Evolutionary conservation across 2,888 invertebrate genomes (phyloP).

Genomic region (Platycheirus albimanus): DNA sequence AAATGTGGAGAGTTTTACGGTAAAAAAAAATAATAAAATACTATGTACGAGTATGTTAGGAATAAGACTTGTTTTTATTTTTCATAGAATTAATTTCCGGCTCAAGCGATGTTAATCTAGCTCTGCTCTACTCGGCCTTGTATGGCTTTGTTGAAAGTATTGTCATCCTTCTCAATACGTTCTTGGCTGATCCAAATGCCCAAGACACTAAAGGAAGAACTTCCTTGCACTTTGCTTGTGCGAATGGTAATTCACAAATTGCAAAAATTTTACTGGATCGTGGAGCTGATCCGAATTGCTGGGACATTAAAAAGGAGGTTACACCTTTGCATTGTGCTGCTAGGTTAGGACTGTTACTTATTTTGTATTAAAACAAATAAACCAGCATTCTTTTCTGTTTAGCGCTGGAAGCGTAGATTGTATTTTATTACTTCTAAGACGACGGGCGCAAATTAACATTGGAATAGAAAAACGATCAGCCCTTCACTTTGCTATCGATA

Average conservation of each 20-base stretch:
- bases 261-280: slow-evolving; percentile 87
- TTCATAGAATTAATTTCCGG: slow-evolving; percentile 77
- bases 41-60: too few species aligned
- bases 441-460: slow-evolving; percentile 91
- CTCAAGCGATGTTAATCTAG: slow-evolving; percentile 80
- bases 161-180: slow-evolving; percentile 78
- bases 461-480: slow-evolving; percentile 89
- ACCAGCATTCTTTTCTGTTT: too few species aligned
- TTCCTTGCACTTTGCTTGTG: slow-evolving; percentile 90
- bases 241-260: slow-evolving; percentile 89
- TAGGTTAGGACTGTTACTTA: slow-evolving; percentile 81
- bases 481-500: slow-evolving; percentile 92
- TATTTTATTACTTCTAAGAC: slow-evolving; percentile 86
- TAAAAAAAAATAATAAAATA: slow-evolving; percentile 44
- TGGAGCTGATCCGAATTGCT: slow-evolving; percentile 88
- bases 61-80: neutral
- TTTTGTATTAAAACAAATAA: neutral
- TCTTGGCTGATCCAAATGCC: slow-evolving; percentile 85
- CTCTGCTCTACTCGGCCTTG: slow-evolving; percentile 80
- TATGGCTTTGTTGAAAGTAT: slow-evolving; percentile 79
- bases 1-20: slow-evolving; percentile 79
- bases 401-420: slow-evolving; percentile 82
- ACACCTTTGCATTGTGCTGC: slow-evolving; percentile 92
- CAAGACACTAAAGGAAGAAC: slow-evolving; percentile 88
- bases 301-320: slow-evolving; percentile 88